Base-by-base conservation (phyloP, 2,797 vertebrate genomes). In the Xiphophorus birchmanni region DNA sequence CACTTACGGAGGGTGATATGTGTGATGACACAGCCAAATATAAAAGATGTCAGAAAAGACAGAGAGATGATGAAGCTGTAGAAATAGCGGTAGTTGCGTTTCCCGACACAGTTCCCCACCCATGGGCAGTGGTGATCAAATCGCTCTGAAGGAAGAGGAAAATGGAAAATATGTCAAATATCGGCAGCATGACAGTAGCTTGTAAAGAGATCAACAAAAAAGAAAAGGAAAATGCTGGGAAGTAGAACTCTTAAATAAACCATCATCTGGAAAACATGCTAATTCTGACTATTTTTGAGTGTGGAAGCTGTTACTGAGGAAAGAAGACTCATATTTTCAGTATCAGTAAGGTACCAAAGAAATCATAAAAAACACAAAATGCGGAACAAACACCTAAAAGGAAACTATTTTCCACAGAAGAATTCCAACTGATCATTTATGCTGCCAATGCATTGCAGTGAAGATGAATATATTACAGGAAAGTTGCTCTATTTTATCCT, bases 71-170 rank as follows among this genome's bases (percentile, higher is more conserved):
- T 97, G 91, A 99, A 99, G 78, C 96, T 97, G 44, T 99, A 99
- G 95, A 99, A 99, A 95, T 97, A 99, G 86, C 98, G 97, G 86
- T 99, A 99, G 92, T 99, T 99, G 82, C 98, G 97, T 88, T 96
- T 99, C 67, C 98, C 98, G 79, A 99, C 98, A 40, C 98, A 99
- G 95, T 99, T 99, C 67, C 98, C 98, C 77, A 99, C 98, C 98
- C 98, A 99, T 18, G 98, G 98, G 88, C 98, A 99, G 92, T 99
- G 98, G 88, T 99, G 98, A 77, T 99, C 98, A 67, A 99, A 99
- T 11, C 98, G 96, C 83, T 99, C 98, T 99, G 95, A 47, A 37
- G 42, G 60, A 32, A 40, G 12, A n/a, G 54, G 65, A 81, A 58
- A 73, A 77, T 71, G 63, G 71, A 63, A 54, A 0, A 84, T 0